Base-by-base conservation (phyloP, 2,888 invertebrate genomes). In the Autographa gamma region DNA sequence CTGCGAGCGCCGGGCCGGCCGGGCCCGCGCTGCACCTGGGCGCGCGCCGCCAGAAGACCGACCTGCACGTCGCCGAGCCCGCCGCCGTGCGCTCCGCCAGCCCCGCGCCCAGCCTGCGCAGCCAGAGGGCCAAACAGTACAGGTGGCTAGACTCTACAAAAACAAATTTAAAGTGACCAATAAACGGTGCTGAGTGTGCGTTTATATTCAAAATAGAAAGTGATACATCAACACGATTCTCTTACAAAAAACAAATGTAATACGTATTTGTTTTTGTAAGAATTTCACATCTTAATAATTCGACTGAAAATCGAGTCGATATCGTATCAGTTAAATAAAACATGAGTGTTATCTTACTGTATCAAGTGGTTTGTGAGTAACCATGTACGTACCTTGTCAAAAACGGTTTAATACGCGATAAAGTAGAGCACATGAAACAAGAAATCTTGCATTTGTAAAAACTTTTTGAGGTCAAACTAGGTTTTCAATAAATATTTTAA, bases 41-140 rank as follows among this genome's bases (percentile, higher is more conserved):
- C 94, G 90, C 97, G 92, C 80, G 96, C 83, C 76, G 97, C 93
- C 90, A 97, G 93, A 94, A 96, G 89, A 96, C 96, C 18, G 96
- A 96, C 90, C 92, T 95, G 18, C 96, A 95, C 81, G 95, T 95
- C 71, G 93, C 94, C 2, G 96, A 94, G 73, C 93, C 95, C 62
- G 83, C 90, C 16, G 84, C 90, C 71, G 90, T 86, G 19, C 92
- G 95, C 71, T 93, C 94, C 43, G 88, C 88, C 77, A 95, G 95
- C 83, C 96, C 95, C 13, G 94, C 95, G 14, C 96, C 96, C 79
- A 96, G 96, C 86, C 97, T 97, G 84, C 93, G 95, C 73, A 95
- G 94, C 85, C 95, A 95, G 81, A 89, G 95, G 69, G 90, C 93
- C 86, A 92, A 96, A 92, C 93, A 96, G 92, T 93, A 95, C 95